Evolutionary conservation across 1,140 invertebrate species (phyloP).

Genomic region (Stenopsyche tienmushanensis): DNA sequence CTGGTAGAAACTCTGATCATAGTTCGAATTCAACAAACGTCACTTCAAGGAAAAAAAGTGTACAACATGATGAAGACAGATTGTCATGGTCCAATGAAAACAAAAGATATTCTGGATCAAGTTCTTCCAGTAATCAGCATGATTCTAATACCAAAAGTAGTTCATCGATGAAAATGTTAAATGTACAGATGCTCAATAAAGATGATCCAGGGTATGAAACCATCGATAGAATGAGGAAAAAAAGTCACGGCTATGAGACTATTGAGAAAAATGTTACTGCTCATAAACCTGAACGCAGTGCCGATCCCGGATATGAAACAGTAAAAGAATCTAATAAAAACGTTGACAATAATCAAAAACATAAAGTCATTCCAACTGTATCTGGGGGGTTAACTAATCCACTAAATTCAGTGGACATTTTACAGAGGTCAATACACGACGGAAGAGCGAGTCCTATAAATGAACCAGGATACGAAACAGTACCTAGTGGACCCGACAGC

Average conservation of each 20-base stretch:
- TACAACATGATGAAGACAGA: slow-evolving; percentile 31
- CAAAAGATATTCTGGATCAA: slow-evolving; percentile 35
- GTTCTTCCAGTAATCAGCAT: slow-evolving; percentile 8
- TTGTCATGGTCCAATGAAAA: slow-evolving; percentile 32
- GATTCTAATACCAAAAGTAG: slow-evolving; percentile 21
- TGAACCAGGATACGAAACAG: slow-evolving; percentile 49
- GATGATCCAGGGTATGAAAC: slow-evolving; percentile 57
- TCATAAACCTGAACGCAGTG: slow-evolving; percentile 49
- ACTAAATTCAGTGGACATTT: slow-evolving; percentile 29
- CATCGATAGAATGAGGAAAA: slow-evolving; percentile 50
- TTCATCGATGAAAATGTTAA: slow-evolving; percentile 43
- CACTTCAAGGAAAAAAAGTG: slow-evolving; percentile 47
- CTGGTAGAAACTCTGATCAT: slow-evolving; percentile 26
- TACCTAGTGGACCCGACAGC: slow-evolving; percentile 58
- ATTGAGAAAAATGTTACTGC: slow-evolving; percentile 46
- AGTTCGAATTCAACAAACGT: slow-evolving; percentile 48
- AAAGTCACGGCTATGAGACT: slow-evolving; percentile 55
- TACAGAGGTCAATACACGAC: slow-evolving; percentile 30
- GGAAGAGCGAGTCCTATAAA: slow-evolving; percentile 26
- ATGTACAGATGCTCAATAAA: slow-evolving; percentile 21
- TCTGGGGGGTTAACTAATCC: slow-evolving; percentile 29
- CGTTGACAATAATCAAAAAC: slow-evolving; percentile 33
- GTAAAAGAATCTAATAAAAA: slow-evolving; percentile 52
- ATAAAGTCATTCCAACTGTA: slow-evolving; percentile 31
- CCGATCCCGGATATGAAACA: slow-evolving; percentile 66